Conservation (phyloP, 2,888 invertebrate species). For the Oscheius myriophilus region DNA sequence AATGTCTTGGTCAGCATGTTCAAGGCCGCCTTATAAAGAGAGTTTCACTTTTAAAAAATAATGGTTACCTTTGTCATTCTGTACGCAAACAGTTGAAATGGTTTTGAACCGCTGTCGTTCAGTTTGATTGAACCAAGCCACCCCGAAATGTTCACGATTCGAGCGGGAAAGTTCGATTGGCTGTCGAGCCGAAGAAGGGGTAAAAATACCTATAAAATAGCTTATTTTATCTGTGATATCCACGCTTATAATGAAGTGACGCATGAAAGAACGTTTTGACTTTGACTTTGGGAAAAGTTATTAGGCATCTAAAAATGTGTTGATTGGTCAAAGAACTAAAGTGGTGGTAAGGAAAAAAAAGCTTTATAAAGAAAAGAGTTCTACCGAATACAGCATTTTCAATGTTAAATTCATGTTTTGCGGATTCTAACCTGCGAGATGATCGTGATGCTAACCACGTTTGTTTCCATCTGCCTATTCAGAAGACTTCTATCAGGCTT, state of each 20-base stretch:
- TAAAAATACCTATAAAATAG: too few relatives aligned
- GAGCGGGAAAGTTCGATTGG: constrained; percentile 39
- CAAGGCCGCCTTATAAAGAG: constrained; percentile 38
- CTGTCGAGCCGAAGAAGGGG: constrained; percentile 3
- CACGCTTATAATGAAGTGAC: too few relatives aligned
- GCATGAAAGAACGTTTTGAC: too few relatives aligned
- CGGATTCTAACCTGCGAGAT: not conserved
- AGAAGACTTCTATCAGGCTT: not conserved
- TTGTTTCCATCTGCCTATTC: not conserved
- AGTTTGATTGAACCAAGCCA: constrained; percentile 37
- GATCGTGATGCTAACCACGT: not conserved
- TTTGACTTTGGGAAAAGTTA: too few relatives aligned
- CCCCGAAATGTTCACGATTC: constrained; percentile 51
- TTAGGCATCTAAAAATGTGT: too few relatives aligned
- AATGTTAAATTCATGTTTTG: too few relatives aligned
- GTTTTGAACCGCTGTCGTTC: not conserved
- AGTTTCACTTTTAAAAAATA: not conserved
- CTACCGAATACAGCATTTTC: too few relatives aligned
- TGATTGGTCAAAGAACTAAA: too few relatives aligned
- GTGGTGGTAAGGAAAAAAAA: too few relatives aligned
- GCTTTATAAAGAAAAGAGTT: too few relatives aligned
- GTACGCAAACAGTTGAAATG: constrained; percentile 30
- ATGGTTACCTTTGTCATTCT: constrained; percentile 40
- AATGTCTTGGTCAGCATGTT: constrained; percentile 51
- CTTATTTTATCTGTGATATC: too few relatives aligned